phyloP scores from a whole-genome alignment of 1,140 invertebrate genomes.

The Choristoneura fumiferana region DNA sequence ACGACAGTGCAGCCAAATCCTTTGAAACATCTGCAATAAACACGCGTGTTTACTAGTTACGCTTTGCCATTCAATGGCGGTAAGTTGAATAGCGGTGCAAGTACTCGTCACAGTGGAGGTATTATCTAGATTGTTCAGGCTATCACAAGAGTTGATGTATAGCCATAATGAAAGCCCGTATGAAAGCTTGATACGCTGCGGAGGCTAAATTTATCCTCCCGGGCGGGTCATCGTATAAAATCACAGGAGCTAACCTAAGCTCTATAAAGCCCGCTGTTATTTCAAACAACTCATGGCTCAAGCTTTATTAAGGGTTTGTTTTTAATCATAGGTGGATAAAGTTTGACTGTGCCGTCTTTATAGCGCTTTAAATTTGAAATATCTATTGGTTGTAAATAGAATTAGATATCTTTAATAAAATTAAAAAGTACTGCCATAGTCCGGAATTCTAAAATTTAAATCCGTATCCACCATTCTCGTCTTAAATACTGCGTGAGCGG shows the following conservation, averaged over 20 bases:
- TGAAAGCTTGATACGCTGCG: background rate
- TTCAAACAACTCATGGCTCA: constrained; percentile 5
- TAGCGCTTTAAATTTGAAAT: background rate
- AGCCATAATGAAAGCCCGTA: constrained; percentile 4
- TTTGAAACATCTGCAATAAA: too few species aligned
- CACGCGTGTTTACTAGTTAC: too few species aligned
- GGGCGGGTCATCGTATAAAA: constrained; percentile 16
- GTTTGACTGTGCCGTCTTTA: background rate
- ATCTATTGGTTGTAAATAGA: background rate
- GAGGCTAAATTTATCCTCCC: constrained; percentile 9
- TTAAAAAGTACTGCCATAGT: too few species aligned
- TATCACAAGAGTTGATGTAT: constrained; percentile 14
- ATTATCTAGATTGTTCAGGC: constrained; percentile 14
- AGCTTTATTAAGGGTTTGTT: constrained; percentile 4
- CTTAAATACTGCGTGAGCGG: too few species aligned
- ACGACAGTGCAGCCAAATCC: too few species aligned
- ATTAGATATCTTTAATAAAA: too few species aligned
- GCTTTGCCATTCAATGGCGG: too few species aligned
- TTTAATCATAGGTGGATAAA: background rate
- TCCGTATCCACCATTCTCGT: too few species aligned
- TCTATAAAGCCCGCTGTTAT: constrained; percentile 8
- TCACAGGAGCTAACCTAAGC: constrained; percentile 11
- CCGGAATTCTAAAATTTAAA: too few species aligned
- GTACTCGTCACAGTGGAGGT: background rate
- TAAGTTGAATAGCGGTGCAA: background rate